Percentiles rank a stretch among this genome's conserved stretches.
Conservation (phyloP, 2,113 vertebrate genomes). For the Ictalurus punctatus region DNA sequence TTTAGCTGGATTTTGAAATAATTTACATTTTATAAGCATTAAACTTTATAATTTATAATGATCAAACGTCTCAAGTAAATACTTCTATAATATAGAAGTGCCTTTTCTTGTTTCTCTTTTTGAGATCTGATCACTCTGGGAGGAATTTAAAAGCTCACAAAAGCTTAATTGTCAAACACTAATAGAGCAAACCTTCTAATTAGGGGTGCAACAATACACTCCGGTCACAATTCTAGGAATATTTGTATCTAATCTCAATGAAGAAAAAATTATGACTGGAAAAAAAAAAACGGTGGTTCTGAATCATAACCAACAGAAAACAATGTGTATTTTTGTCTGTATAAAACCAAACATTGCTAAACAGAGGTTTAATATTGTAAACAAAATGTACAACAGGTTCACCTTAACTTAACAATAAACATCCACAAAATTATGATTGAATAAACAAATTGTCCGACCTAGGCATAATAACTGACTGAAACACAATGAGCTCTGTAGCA, state of each 20-base stretch:
- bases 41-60: no score
- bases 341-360: no score
- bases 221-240: no score
- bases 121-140: neutral
- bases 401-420: no score
- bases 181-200: neutral
- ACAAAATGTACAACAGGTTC: neutral
- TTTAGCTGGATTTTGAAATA: no score
- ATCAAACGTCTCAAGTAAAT: no score
- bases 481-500: neutral
- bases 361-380: neutral
- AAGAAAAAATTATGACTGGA: no score
- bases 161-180: neutral
- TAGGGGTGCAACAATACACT: neutral
- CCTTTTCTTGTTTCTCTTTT: neutral
- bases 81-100: neutral
- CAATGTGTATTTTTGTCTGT: no score
- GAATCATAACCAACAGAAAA: no score
- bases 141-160: neutral
- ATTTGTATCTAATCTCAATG: no score
- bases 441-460: neutral
- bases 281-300: no score
- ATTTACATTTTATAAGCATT: no score
- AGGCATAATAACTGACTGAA: neutral
- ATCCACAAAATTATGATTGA: neutral